Evolutionary conservation across 2,113 vertebrate genomes (phyloP).

Genomic region (Amphiprion ocellaris): DNA sequence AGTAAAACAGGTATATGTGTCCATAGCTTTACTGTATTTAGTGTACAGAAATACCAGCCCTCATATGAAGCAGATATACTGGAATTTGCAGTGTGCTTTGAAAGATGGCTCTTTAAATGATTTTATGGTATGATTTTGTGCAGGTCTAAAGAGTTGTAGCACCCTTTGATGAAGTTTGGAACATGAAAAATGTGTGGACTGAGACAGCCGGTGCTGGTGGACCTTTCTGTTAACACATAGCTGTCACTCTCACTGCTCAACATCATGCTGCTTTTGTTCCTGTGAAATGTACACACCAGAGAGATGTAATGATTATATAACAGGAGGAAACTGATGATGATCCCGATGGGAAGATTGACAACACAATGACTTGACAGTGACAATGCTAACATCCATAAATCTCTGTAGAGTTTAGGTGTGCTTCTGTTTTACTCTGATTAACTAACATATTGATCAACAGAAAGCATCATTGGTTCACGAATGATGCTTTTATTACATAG

Average conservation of each 20-base stretch:
- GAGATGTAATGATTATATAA: background rate
- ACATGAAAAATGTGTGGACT: background rate
- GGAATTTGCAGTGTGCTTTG: background rate
- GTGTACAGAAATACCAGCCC: background rate
- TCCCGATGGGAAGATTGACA: background rate
- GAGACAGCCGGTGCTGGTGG: conserved; percentile 17
- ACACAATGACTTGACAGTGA: conserved; percentile 7
- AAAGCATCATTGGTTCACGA: no score
- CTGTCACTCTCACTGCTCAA: conserved; percentile 7
- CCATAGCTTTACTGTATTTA: no score
- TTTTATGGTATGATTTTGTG: background rate
- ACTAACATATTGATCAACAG: no score
- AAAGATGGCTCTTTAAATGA: background rate
- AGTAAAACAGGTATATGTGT: no score
- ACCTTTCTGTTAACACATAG: conserved; percentile 14
- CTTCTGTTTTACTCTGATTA: no score
- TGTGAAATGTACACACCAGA: background rate
- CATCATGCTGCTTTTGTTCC: background rate
- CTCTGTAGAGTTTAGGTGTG: background rate
- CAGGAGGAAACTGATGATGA: background rate
- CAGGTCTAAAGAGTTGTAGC: background rate
- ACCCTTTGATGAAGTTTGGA: background rate
- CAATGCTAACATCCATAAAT: background rate
- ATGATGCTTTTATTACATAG: no score
- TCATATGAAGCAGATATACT: background rate